Evolutionary conservation across 1,140 invertebrate species (phyloP).

Genomic region (Drosophila lacteicornis): DNA sequence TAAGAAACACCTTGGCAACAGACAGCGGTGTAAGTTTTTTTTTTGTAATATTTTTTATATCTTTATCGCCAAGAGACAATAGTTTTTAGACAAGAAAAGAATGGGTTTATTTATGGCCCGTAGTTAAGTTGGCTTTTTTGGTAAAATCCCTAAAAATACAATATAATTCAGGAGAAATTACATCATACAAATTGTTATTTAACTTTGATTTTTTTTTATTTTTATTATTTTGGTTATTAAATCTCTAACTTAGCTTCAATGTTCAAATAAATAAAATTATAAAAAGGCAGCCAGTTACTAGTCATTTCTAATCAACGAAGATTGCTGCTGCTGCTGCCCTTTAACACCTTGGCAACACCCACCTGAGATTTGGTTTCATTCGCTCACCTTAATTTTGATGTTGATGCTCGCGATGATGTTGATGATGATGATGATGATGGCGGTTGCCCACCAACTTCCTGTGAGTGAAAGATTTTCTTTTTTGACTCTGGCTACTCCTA

Average conservation of each 20-base stretch:
- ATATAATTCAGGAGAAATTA: not conserved
- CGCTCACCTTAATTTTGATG: constrained; percentile 47
- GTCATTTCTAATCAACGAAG: constrained; percentile 19
- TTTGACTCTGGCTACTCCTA: constrained; percentile 43
- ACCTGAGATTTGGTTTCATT: constrained; percentile 46
- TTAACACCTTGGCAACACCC: constrained; percentile 55
- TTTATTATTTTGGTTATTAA: too few relatives aligned
- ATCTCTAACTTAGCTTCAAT: too few relatives aligned
- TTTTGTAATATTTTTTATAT: not conserved
- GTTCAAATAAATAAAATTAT: too few relatives aligned
- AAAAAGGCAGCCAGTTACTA: not conserved
- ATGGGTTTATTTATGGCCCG: not conserved
- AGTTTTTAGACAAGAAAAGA: not conserved
- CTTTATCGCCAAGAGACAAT: not conserved
- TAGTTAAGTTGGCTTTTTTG: not conserved
- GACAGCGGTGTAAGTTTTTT: not conserved
- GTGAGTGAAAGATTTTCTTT: constrained; percentile 73
- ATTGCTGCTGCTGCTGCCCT: constrained; percentile 9
- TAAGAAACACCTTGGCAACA: constrained; percentile 15
- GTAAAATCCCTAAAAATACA: not conserved
- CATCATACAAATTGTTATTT: not conserved
- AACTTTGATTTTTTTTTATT: too few relatives aligned
- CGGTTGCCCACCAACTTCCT: constrained; percentile 71
- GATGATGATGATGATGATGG: constrained; percentile 16
- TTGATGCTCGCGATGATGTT: not conserved